Evolutionary conservation across 35 echinoderm and acorn worm genomes (phyloP).

Genomic region (Chiridota heheva): DNA sequence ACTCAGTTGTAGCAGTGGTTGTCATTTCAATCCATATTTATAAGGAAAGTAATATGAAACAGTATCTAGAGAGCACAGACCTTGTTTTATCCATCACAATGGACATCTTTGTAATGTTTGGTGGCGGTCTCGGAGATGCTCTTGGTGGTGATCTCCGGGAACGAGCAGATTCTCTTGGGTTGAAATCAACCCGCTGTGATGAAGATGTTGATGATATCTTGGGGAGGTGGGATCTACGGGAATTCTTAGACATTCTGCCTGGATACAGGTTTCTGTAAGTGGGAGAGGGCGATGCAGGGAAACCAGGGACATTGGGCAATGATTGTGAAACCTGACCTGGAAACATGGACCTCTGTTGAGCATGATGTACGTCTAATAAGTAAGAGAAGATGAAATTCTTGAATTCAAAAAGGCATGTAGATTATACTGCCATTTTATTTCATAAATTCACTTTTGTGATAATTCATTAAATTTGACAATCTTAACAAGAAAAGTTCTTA

Average conservation of each 20-base stretch:
- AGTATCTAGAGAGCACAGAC: no score
- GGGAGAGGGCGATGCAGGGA: not conserved
- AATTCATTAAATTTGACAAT: no score
- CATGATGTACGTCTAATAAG: not conserved
- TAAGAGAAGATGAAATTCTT: no score
- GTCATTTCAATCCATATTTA: no score
- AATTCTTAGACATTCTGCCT: no score
- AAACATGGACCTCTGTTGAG: not conserved
- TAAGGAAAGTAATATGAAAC: not conserved
- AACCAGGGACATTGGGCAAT: not conserved
- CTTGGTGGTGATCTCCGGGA: slow-evolving; percentile 29
- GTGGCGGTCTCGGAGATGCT: slow-evolving; percentile 52
- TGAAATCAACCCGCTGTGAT: not conserved
- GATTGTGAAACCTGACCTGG: not conserved
- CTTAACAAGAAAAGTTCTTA: no score
- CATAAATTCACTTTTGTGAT: no score
- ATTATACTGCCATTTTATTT: no score
- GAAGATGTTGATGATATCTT: not conserved
- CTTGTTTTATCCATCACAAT: slow-evolving; percentile 79
- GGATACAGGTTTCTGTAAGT: not conserved
- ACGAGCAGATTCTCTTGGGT: no score
- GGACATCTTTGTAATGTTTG: slow-evolving; percentile 78
- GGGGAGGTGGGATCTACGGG: not conserved
- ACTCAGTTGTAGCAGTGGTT: no score
- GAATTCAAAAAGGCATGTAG: no score